Conservation (phyloP, 2,113 vertebrate genomes). For the Rhombomys opimus region DNA sequence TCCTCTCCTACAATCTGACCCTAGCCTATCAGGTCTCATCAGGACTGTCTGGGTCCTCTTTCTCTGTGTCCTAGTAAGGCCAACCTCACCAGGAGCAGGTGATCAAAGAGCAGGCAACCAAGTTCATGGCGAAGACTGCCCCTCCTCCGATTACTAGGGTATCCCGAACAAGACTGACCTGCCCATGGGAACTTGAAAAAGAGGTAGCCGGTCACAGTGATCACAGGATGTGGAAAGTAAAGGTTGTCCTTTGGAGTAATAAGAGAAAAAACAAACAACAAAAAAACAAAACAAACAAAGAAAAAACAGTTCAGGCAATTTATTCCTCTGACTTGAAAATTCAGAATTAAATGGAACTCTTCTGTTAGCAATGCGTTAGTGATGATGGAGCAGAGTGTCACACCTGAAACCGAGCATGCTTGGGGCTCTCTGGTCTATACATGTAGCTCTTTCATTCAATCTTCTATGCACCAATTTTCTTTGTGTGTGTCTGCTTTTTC, state of each 20-base stretch:
- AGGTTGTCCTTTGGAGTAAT: neutral
- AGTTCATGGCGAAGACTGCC: no score
- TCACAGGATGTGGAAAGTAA: neutral
- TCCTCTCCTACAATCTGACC: no score
- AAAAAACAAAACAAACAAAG: no score
- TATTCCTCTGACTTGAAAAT: constrained; percentile 49
- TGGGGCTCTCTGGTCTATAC: neutral
- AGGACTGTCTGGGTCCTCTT: no score
- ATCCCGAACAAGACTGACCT: no score
- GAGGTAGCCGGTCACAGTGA: neutral
- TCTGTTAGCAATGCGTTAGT: constrained; percentile 33
- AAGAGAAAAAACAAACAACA: neutral
- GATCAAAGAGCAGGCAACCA: no score
- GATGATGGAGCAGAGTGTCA: neutral
- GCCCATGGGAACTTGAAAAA: no score
- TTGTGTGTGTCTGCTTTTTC: constrained; percentile 4
- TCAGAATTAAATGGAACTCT: constrained; percentile 41
- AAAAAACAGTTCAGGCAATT: constrained; percentile 19
- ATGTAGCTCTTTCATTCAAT: neutral
- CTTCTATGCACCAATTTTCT: constrained; percentile 46
- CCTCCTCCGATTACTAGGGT: no score
- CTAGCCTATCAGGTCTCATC: no score
- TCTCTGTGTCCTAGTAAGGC: no score
- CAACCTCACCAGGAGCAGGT: no score
- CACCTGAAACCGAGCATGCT: neutral